These are phyloP conservation scores for Callochromis pleurospilus DNA, from an alignment of 2,113 vertebrate species.

Conservation along the genomic window DNA sequence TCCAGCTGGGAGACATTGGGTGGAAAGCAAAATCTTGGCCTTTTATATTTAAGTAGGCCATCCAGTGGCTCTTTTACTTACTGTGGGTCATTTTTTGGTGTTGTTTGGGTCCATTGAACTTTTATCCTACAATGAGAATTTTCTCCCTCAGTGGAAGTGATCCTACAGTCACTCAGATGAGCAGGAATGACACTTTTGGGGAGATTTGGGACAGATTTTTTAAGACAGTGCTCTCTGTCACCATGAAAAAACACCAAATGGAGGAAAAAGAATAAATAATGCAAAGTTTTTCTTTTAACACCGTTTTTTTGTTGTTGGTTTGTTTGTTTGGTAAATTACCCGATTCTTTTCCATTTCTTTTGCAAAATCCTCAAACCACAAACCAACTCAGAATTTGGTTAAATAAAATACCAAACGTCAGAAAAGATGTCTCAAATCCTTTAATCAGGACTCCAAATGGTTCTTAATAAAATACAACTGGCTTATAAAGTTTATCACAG, in stretches of 20 bases:
- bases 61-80: background rate
- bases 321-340: background rate
- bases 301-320: background rate
- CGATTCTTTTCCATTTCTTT: background rate
- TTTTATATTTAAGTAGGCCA: background rate
- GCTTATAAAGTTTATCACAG: slow-evolving; percentile 96
- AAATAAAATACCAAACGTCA: slow-evolving; percentile 91
- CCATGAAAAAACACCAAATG: background rate
- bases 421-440: slow-evolving; percentile 81
- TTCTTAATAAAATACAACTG: slow-evolving; percentile 96
- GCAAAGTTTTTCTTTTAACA: background rate
- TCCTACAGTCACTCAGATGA: background rate
- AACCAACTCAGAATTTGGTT: slow-evolving; percentile 74
- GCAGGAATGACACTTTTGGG: background rate
- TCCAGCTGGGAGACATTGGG: background rate
- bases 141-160: background rate
- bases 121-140: background rate
- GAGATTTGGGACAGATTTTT: background rate
- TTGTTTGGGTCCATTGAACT: background rate
- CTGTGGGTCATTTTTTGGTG: background rate
- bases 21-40: background rate
- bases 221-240: background rate
- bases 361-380: slow-evolving; percentile 17
- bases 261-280: background rate
- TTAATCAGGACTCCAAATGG: slow-evolving; percentile 82